A percentile compares a stretch with the other conserved stretches of the same genome.
Conservation (phyloP, 2,113 vertebrate genomes). For the Oplegnathus fasciatus region DNA sequence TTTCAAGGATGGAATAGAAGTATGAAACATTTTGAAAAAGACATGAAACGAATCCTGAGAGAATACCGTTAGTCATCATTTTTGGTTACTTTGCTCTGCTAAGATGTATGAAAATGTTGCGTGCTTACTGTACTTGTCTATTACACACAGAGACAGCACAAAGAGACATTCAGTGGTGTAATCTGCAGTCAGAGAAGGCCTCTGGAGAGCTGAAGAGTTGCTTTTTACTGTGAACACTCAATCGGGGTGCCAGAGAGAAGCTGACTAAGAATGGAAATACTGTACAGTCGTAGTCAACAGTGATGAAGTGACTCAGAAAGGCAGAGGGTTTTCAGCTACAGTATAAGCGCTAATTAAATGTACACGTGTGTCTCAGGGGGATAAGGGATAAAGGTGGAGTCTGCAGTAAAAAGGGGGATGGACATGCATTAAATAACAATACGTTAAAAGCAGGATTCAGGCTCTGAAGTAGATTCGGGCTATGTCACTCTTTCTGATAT, state of each 20-base stretch:
- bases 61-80: background rate
- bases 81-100: background rate
- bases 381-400: background rate
- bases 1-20: background rate
- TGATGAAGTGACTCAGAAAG: conserved; percentile 45
- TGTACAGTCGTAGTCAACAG: conserved; percentile 29
- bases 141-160: background rate
- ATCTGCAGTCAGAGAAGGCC: conserved; percentile 46
- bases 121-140: background rate
- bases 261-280: conserved; percentile 45
- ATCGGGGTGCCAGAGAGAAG: conserved; percentile 26
- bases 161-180: conserved; percentile 34
- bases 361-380: conserved; percentile 16
- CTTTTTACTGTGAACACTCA: conserved; percentile 52
- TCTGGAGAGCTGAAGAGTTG: conserved; percentile 45
- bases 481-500: conserved; percentile 5
- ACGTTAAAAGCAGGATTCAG: conserved; percentile 10
- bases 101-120: background rate
- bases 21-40: background rate
- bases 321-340: conserved; percentile 11
- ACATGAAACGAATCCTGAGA: background rate
- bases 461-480: conserved; percentile 14
- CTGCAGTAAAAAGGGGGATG: background rate
- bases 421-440: conserved; percentile 33
- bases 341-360: conserved; percentile 33